These are phyloP conservation scores for Globodera rostochiensis DNA, from an alignment of 1,140 invertebrate species.

Conservation along the genomic window DNA sequence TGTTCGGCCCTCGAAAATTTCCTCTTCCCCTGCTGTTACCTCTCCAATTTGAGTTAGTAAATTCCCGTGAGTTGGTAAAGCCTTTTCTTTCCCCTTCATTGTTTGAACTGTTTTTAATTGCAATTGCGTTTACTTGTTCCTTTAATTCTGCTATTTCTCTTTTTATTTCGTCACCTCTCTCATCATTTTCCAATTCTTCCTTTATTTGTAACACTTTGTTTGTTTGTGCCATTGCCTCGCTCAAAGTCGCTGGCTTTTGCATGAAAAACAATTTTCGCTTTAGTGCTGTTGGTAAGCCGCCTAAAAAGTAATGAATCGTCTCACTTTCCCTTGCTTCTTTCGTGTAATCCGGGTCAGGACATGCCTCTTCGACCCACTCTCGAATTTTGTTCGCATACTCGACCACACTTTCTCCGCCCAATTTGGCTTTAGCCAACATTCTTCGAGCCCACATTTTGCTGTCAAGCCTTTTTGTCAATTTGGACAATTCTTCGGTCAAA, in stretches of 20 bases:
- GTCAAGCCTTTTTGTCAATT: too few species aligned
- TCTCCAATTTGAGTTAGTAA: background rate
- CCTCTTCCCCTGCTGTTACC: background rate
- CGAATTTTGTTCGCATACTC: background rate
- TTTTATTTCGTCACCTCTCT: background rate
- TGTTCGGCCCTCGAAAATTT: background rate
- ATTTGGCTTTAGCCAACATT: too few species aligned
- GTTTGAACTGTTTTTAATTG: background rate
- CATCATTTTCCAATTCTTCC: constrained; percentile 8
- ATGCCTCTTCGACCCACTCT: background rate
- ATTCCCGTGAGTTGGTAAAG: background rate
- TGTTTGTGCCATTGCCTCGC: background rate
- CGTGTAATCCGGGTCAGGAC: background rate
- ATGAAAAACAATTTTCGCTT: constrained; percentile 5
- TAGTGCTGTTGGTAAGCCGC: background rate
- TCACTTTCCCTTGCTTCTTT: background rate
- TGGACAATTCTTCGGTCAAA: too few species aligned
- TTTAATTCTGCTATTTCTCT: background rate
- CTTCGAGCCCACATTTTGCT: too few species aligned
- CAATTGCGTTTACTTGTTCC: background rate
- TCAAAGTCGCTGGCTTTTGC: background rate
- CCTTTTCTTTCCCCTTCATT: background rate
- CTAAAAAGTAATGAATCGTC: background rate
- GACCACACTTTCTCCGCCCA: too few species aligned
- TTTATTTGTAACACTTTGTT: constrained; percentile 1